Evolutionary conservation across 2,113 vertebrate genomes (phyloP).

Genomic region (Zapus hudsonius): DNA sequence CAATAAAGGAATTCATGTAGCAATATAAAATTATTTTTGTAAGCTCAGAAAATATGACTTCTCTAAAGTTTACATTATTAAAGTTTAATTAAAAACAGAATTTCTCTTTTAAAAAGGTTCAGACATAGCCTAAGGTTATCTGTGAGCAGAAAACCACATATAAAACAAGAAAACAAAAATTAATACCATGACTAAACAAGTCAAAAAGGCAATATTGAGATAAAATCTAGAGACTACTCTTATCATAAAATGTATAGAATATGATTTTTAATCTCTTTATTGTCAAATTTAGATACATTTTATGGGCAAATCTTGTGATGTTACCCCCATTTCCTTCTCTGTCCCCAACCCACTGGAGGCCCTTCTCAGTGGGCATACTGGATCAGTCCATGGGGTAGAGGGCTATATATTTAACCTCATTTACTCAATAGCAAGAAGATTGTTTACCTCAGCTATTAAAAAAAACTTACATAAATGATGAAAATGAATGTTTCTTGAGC

Average conservation of each 20-base stretch:
- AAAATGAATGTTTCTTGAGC: too few relatives aligned
- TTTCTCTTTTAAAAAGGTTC: constrained; percentile 10
- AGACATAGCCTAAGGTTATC: not conserved
- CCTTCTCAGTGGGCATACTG: too few relatives aligned
- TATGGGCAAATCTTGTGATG: too few relatives aligned
- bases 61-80: not conserved
- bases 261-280: too few relatives aligned
- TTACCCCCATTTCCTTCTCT: too few relatives aligned
- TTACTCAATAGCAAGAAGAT: too few relatives aligned
- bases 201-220: not conserved
- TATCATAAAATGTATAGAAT: not conserved
- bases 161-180: not conserved
- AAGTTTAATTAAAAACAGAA: not conserved
- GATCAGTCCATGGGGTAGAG: too few relatives aligned
- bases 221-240: not conserved
- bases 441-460: too few relatives aligned
- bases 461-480: too few relatives aligned
- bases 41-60: not conserved
- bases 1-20: not conserved
- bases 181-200: not conserved
- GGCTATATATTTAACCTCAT: too few relatives aligned
- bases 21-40: not conserved
- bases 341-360: too few relatives aligned
- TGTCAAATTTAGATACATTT: too few relatives aligned
- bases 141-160: not conserved